Evolutionary conservation across 2,888 invertebrate species (phyloP), one percentile per base, ranked within the genome.

Genomic region (Chironomus tentans): DNA sequence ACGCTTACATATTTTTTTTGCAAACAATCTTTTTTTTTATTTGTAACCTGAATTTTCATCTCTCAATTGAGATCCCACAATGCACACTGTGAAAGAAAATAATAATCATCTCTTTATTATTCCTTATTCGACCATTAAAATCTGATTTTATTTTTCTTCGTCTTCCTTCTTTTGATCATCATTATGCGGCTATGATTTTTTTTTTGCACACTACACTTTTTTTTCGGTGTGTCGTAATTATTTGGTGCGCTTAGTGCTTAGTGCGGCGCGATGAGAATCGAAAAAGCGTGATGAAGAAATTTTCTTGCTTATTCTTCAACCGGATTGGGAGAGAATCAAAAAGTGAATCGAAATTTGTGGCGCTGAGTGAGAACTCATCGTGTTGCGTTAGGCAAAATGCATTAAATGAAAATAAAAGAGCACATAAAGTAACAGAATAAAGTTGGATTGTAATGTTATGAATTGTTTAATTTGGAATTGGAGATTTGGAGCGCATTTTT

Each of bases 201-300:
- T 38, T 38, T 38, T 38, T 38, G 38, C 38, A 38, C 38, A 38
- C 38, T 10, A 38, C 38, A 38, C 38, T 38, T 38, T 10, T 10
- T 38, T 38, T 38, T 38, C 38, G 38, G 38, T 24, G 13, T 73
- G 61, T 62, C 62, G 72, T 73, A 73, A 73, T 38, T 71, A 22
- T 28, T 56, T 24, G n/a, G 61, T 38, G 21, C 38, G 38, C 38
- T 38, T 38, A 73, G 28, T n/a, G 38, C 38, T 38, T 38, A 73
- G 28, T n/a, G 28, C 28, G 28, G 28, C 28, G 28, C 28, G 28
- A 28, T 28, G 13, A 70, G n/a, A 71, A 71, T 48, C 18, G 21
- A 73, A 28, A 24, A 62, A 74, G 62, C 50, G 72, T 72, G 50
- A 72, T 72, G 72, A 38, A 68, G 38, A 68, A 74, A 74, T 74